Percentiles rank a stretch among this genome's conserved stretches.
Evolutionary conservation across 2,797 vertebrate genomes (phyloP).

Genomic region (Zenarchopterus dispar): DNA sequence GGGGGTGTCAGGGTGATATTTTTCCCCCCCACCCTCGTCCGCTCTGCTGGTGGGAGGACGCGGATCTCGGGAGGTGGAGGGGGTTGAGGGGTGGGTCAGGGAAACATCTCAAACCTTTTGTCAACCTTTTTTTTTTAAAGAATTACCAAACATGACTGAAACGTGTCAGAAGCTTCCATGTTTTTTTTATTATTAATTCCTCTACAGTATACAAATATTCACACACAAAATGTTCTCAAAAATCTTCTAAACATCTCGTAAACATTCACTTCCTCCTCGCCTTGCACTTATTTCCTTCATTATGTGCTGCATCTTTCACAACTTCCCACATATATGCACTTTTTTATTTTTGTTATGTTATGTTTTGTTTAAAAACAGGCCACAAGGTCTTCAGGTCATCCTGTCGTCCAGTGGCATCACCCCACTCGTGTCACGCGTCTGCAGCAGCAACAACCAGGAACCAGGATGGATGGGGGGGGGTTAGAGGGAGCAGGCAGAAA

Average conservation of each 20-base stretch:
- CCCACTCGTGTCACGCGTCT: not conserved
- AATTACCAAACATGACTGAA: constrained; percentile 43
- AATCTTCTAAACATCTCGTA: constrained; percentile 85
- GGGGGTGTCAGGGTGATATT: constrained; percentile 58
- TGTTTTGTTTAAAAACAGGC: constrained; percentile 26
- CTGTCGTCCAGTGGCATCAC: not conserved
- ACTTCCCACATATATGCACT: constrained; percentile 24
- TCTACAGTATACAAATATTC: constrained; percentile 93
- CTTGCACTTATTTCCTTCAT: constrained; percentile 57
- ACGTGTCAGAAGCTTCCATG: constrained; percentile 75
- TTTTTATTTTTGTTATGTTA: constrained; percentile 13
- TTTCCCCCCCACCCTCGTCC: constrained; percentile 6
- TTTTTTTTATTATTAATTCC: constrained; percentile 88
- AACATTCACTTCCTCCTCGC: constrained; percentile 82
- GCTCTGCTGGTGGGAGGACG: constrained; percentile 35
- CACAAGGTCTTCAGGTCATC: constrained; percentile 13
- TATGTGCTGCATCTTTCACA: constrained; percentile 56
- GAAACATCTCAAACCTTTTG: too few relatives aligned
- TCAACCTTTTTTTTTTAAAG: too few relatives aligned
- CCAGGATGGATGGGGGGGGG: constrained; percentile 17
- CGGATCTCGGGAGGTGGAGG: not conserved
- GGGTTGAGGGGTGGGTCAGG: too few relatives aligned
- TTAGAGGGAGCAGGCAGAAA: constrained; percentile 75
- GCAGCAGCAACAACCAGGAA: constrained; percentile 23
- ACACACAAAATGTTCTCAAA: constrained; percentile 87